These are phyloP conservation scores for Caenorhabditis plicata DNA, from an alignment of 2,888 invertebrate species.

Conservation along the genomic window DNA sequence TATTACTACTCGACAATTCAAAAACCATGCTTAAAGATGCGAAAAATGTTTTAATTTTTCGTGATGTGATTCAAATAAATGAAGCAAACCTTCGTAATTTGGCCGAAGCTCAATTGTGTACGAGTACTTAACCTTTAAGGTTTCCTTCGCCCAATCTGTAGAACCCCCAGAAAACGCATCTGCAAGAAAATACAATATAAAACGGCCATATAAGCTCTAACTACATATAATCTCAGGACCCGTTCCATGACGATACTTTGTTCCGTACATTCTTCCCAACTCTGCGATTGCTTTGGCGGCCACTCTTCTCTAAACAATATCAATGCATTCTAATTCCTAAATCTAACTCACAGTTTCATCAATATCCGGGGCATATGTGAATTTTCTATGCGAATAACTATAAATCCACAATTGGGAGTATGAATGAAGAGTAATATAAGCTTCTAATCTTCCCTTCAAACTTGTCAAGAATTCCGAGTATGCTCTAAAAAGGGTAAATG, in stretches of 20 bases:
- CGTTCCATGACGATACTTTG: conserved; percentile 59
- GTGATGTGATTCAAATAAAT: no score
- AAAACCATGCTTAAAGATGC: no score
- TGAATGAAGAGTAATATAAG: conserved; percentile 62
- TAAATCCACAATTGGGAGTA: conserved; percentile 64
- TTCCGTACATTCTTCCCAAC: conserved; percentile 60
- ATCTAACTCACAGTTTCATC: conserved; percentile 47
- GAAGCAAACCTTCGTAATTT: conserved; percentile 59
- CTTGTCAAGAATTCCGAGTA: conserved; percentile 52
- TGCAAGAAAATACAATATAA: no score
- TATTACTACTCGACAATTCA: no score
- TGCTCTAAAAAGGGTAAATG: conserved; percentile 36
- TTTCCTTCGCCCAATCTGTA: conserved; percentile 64
- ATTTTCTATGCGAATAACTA: conserved; percentile 59
- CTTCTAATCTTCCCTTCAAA: conserved; percentile 51
- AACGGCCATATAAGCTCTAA: neutral
- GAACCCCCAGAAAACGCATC: conserved; percentile 64
- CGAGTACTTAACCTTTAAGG: conserved; percentile 59
- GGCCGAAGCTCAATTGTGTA: conserved; percentile 63
- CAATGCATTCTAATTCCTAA: neutral
- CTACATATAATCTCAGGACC: conserved; percentile 65
- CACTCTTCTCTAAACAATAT: conserved; percentile 52
- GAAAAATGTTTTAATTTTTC: no score
- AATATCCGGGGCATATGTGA: conserved; percentile 59
- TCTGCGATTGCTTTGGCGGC: conserved; percentile 57